Base-by-base conservation (phyloP, 2,113 vertebrate species). In the Corythaeola cristata region DNA sequence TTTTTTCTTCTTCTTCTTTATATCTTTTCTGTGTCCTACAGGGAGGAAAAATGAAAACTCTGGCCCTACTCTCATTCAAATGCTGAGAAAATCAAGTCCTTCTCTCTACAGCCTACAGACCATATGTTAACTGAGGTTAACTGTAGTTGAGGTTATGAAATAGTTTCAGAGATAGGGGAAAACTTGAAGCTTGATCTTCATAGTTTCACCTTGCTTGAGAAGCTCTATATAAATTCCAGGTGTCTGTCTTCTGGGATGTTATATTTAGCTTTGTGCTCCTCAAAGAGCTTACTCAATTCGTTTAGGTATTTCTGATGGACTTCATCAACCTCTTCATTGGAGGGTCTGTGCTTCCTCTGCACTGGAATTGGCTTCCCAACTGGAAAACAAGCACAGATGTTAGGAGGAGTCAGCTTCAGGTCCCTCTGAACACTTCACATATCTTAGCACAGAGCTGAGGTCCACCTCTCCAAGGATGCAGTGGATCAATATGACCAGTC, bases 361-460 rank as follows among this genome's bases (percentile, higher is more conserved):
- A 99, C 99, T 60, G 92, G 94, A 14, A 99, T 99, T 12, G 99
- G 99, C 79, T 98, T 98, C 16, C 99, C 99, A 53, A 99, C 99
- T 98, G 93, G 30, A 97, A 98, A 91, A 78, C 16, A 94, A 90
- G 76, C 12, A 64, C 5, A 69, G 32, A 30, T 1, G 0, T 89
- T 53, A 88, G 15, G 32, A 77, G 15, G 15, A 81, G 21, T 6
- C 55, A 23, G 6, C 11, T 20, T 15, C 44, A 39, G 27, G 33
- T 60, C 16, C 17, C 49, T 55, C 45, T 45, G 66, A 37, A 55
- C 5, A 11, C 10, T 39, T 15, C n/a, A 12, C 17, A 72, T 9
- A 7, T 33, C 37, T 67, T 26, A 62, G 41, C 28, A 71, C 7
- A 50, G 68, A 62, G 33, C 26, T 55, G 55, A 44, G 37, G 9